Evolutionary conservation across 2,888 invertebrate genomes (phyloP).

Genomic region (Cantharis rustica): DNA sequence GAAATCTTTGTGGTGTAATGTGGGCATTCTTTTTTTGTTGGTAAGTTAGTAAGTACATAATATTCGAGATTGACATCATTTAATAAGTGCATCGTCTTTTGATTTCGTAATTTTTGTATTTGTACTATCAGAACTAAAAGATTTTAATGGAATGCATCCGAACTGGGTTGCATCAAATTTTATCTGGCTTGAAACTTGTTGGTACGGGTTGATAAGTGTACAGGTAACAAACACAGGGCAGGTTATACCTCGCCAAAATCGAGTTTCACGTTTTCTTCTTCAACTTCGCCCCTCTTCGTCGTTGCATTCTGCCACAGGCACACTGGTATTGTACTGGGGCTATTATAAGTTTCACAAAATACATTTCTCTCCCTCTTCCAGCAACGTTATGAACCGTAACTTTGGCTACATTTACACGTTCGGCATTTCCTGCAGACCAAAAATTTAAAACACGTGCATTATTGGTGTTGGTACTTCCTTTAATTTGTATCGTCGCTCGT

Average conservation of each 20-base stretch:
- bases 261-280: slow-evolving; percentile 9
- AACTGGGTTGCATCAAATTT: slow-evolving; percentile 7
- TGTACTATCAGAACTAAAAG: too few relatives aligned
- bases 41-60: neutral
- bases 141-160: neutral
- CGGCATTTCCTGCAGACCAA: slow-evolving; percentile 20
- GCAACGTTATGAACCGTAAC: slow-evolving; percentile 6
- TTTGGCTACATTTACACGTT: slow-evolving; percentile 7
- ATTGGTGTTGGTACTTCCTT: neutral
- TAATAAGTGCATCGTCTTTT: neutral
- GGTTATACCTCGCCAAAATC: slow-evolving; percentile 18
- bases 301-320: neutral
- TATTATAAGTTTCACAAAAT: neutral
- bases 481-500: neutral
- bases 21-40: neutral
- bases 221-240: slow-evolving; percentile 17
- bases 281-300: neutral
- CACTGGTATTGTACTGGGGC: neutral
- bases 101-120: neutral
- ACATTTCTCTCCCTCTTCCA: slow-evolving; percentile 5
- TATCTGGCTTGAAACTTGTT: slow-evolving; percentile 11
- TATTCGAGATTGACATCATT: neutral
- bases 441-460: neutral
- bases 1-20: slow-evolving; percentile 15
- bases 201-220: slow-evolving; percentile 10